Evolutionary conservation across 2,797 vertebrate species (phyloP), one percentile per base, ranked within the genome.

Genomic region (Linurgus olivaceus): DNA sequence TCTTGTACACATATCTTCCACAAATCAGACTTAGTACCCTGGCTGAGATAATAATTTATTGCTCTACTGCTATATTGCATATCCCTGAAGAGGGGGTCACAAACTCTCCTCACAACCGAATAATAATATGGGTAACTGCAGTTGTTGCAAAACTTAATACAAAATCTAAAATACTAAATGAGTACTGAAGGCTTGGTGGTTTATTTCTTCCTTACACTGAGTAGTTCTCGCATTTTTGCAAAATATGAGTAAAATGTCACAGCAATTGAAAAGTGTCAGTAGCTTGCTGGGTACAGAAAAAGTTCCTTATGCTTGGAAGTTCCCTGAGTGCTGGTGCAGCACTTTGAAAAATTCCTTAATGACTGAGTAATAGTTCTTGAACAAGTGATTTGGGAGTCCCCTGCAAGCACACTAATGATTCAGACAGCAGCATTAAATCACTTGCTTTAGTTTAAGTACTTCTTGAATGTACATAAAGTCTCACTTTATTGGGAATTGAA

Each of bases 341-440:
- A 86, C 82, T 96, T 96, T 73, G 65, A 79, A 95, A 94, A 94
- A 89, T 83, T 91, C 52, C 50, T 80, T 93, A 90, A 88, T 17
- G 21, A 86, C 63, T 55, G 79, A 92, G 63, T 52, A 89, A 44
- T 48, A 66, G 28, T 79, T 95, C 90, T 91, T 92, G 75, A 95
- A 87, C 63, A 80, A 37, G 65, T 90, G 84, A 91, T 94, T 86
- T 96, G 76, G 55, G 93, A 96, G 74, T 95, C 74, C 65, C 84
- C 88, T 80, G 82, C 79, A 94, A 95, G 82, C 65, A 92, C 51
- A 37, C 79, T 96, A 94, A 94, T 78, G 91, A 95, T 71, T 73
- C 71, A 90, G 93, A 91, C 87, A 95, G 94, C 51, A 58, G 55
- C 74, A 81, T 90, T 95, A 96, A 95, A 96, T 97, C 96, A 93